Evolutionary conservation across 2,888 invertebrate species (phyloP).

Genomic region (Nemurella pictetii): DNA sequence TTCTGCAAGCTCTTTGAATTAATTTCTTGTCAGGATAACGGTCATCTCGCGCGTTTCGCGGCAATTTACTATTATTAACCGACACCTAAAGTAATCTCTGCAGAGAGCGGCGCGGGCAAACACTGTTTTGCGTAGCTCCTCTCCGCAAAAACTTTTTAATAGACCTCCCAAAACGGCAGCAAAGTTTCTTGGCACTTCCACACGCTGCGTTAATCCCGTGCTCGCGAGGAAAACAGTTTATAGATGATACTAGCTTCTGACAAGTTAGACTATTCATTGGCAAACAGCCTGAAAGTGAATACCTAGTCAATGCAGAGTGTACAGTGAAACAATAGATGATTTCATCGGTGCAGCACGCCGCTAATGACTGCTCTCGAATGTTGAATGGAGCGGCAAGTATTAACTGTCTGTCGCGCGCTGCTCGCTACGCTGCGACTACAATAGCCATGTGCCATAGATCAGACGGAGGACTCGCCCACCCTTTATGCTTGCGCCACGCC

Average conservation of each 20-base stretch:
- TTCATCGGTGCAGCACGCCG: constrained; percentile 26
- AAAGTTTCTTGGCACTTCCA: constrained; percentile 13
- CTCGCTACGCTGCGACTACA: constrained; percentile 9
- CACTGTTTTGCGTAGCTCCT: not conserved
- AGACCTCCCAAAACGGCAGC: not conserved
- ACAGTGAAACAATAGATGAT: constrained; percentile 33
- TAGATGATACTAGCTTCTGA: constrained; percentile 15
- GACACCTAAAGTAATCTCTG: not conserved
- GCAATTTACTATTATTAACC: not conserved
- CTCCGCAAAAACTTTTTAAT: not conserved
- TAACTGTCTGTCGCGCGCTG: constrained; percentile 28
- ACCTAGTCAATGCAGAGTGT: not conserved
- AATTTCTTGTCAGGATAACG: too few relatives aligned
- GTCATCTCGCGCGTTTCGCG: too few relatives aligned
- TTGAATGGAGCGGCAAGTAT: constrained; percentile 34
- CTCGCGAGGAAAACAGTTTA: not conserved
- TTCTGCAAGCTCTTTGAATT: too few relatives aligned
- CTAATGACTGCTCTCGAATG: constrained; percentile 32
- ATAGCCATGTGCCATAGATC: constrained; percentile 22
- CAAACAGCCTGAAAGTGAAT: constrained; percentile 27
- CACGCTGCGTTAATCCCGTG: not conserved
- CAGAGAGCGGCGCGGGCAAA: not conserved
- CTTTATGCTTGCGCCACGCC: not conserved
- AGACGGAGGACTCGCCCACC: constrained; percentile 9
- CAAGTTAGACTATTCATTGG: constrained; percentile 32